Evolutionary conservation across 2,113 vertebrate species (phyloP), one percentile per base, ranked within the genome.

Genomic region (Eulacestoma nigropectus): DNA sequence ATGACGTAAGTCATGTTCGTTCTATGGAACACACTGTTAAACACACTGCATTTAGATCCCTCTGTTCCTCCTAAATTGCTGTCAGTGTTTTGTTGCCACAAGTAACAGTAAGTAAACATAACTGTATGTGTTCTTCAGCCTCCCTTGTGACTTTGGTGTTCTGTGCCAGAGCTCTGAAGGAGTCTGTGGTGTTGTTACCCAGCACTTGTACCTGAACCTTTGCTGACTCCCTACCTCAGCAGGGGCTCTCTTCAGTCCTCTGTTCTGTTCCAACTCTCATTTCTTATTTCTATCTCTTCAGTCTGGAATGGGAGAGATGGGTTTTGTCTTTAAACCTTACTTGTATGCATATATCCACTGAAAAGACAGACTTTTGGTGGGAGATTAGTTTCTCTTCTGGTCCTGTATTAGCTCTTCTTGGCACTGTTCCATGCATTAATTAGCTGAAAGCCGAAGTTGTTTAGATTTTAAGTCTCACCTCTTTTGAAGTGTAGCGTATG

Each of bases 1-100:
- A 99, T 99, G 99, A 99, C 98, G 99, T 99, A 98, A 99, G 99
- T 96, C 49, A 30, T 70, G 52, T 35, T 94, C 33, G 17, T 55
- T 87, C 13, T 78, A 0, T 72, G 59, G 60, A 69, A 39, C 47
- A 9, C 29, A 6, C 18, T 55, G 39, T 77, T 67, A 44, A 69
- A 46, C 55, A 78, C 33, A 60, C 27, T 1, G 33, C 13, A 6
- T 87, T 50, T 67, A 50, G 32, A 35, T 55, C 23, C 56, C 19
- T 56, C 26, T 78, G 13, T 86, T 94, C 16, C 35, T 90, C 77
- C 49, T n/a, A 30, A 83, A 75, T 69, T 84, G 60, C 27, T 49
- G 18, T 75, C 60, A 32, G 9, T 56, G 23, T 50, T 42, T 10
- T 62, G 37, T 49, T 78, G 44, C 44, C 4, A 7, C 62, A 75